A percentile compares a stretch with the other conserved stretches of the same genome.
Conservation (phyloP, 2,797 vertebrate genomes). For the Cryptoblepharus egeriae region DNA sequence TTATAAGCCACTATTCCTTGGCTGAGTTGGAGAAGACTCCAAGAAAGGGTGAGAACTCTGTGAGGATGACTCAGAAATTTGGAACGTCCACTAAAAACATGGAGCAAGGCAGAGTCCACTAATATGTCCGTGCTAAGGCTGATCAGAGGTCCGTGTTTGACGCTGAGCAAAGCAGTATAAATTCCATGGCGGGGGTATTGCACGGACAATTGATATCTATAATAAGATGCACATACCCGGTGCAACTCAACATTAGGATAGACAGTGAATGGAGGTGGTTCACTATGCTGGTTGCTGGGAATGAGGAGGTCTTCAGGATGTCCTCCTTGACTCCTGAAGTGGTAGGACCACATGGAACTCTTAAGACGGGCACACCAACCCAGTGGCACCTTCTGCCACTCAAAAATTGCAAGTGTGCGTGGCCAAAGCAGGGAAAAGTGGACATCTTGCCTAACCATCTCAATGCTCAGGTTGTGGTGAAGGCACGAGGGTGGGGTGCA, state of each 20-base stretch:
- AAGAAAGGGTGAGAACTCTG: slow-evolving; percentile 54
- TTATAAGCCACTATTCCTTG: slow-evolving; percentile 49
- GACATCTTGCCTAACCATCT: slow-evolving; percentile 37
- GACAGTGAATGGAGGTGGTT: accelerated
- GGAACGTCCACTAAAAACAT: slow-evolving; percentile 37
- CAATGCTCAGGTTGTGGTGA: slow-evolving; percentile 50
- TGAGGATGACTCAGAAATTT: slow-evolving; percentile 32
- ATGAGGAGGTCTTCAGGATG: slow-evolving; percentile 36
- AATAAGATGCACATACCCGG: slow-evolving; percentile 52
- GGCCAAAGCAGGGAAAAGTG: slow-evolving; percentile 53
- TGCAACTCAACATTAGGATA: slow-evolving; percentile 42
- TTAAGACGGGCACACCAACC: slow-evolving; percentile 63
- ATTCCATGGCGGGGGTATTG: slow-evolving; percentile 31
- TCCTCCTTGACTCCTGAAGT: slow-evolving; percentile 48
- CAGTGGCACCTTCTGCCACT: slow-evolving; percentile 36
- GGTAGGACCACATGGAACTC: slow-evolving; percentile 57
- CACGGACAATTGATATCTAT: slow-evolving; percentile 54
- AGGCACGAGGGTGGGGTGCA: slow-evolving; percentile 47
- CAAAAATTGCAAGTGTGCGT: accelerated
- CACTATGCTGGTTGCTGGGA: slow-evolving; percentile 40
- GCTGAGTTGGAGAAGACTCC: slow-evolving; percentile 44
- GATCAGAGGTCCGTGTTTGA: slow-evolving; percentile 37
- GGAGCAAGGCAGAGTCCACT: slow-evolving; percentile 36
- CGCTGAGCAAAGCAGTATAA: slow-evolving; percentile 24
- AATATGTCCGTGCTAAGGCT: slow-evolving; percentile 35